These are phyloP conservation scores for Drosophila helvetica DNA, from an alignment of 2,888 invertebrate genomes.

Conservation along the genomic window DNA sequence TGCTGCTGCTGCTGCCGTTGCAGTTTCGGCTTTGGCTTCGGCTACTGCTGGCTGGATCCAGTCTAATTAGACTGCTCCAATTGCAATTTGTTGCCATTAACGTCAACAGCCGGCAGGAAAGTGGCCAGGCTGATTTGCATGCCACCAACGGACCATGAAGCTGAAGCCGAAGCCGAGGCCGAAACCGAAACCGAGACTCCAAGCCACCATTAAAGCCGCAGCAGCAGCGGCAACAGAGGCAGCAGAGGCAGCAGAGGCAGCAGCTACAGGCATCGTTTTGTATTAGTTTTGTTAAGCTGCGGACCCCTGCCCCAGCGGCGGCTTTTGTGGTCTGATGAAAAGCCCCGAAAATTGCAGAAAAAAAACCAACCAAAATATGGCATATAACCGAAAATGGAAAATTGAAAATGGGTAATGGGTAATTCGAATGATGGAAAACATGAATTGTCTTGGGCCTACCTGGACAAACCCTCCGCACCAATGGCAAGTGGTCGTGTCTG, in stretches of 20 bases:
- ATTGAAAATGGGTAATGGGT: neutral
- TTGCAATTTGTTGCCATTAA: slow-evolving; percentile 75
- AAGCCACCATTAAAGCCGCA: slow-evolving; percentile 21
- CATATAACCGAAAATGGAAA: slow-evolving; percentile 12
- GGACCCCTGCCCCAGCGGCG: slow-evolving; percentile 22
- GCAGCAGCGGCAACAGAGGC: slow-evolving; percentile 18
- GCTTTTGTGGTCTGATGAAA: slow-evolving; percentile 43
- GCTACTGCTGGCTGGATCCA: slow-evolving; percentile 64
- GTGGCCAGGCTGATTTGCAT: slow-evolving; percentile 72
- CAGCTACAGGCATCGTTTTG: slow-evolving; percentile 62
- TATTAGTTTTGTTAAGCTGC: slow-evolving; percentile 62
- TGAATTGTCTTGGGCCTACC: slow-evolving; percentile 77
- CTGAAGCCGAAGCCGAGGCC: neutral
- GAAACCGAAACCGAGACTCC: slow-evolving; percentile 42
- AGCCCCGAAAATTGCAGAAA: slow-evolving; percentile 14
- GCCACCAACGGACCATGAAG: slow-evolving; percentile 68
- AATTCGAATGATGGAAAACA: slow-evolving; percentile 27
- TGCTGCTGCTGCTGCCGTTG: slow-evolving; percentile 25
- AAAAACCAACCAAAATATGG: slow-evolving; percentile 21
- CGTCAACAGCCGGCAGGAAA: slow-evolving; percentile 60
- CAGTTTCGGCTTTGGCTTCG: slow-evolving; percentile 28
- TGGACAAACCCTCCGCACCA: slow-evolving; percentile 84
- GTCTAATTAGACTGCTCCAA: slow-evolving; percentile 70
- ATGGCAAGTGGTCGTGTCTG: slow-evolving; percentile 84
- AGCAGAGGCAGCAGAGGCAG: slow-evolving; percentile 22